Conservation (phyloP, 2,113 vertebrate species). For the Sula dactylatra region DNA sequence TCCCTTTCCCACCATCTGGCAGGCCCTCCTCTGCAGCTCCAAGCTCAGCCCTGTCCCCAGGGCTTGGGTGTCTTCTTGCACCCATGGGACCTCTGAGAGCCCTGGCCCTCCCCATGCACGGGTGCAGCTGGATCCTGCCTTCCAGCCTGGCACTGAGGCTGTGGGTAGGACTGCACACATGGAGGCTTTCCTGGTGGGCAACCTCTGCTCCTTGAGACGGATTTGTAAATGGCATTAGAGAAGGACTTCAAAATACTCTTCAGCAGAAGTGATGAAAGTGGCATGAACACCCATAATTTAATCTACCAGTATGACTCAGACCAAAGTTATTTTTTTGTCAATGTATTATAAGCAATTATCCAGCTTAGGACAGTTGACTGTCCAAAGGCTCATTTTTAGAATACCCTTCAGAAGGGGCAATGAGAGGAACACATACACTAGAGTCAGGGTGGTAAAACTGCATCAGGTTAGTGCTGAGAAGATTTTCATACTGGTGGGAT, state of each 20-base stretch:
- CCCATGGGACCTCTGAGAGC: background rate
- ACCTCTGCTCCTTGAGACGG: background rate
- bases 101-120: accelerated
- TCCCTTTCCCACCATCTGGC: background rate
- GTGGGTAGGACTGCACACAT: background rate
- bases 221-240: background rate
- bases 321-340: background rate
- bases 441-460: background rate
- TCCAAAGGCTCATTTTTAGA: background rate
- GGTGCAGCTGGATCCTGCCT: background rate
- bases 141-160: background rate
- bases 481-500: background rate
- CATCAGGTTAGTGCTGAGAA: background rate
- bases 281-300: background rate
- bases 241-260: background rate
- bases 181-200: background rate
- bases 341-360: background rate
- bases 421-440: background rate
- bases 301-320: no score
- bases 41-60: background rate
- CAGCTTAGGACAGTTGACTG: background rate
- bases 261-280: background rate
- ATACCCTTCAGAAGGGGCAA: background rate
- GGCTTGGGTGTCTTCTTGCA: background rate
- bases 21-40: background rate